These are phyloP conservation scores for Anorthoa munda DNA, from an alignment of 2,888 invertebrate species.

Conservation along the genomic window DNA sequence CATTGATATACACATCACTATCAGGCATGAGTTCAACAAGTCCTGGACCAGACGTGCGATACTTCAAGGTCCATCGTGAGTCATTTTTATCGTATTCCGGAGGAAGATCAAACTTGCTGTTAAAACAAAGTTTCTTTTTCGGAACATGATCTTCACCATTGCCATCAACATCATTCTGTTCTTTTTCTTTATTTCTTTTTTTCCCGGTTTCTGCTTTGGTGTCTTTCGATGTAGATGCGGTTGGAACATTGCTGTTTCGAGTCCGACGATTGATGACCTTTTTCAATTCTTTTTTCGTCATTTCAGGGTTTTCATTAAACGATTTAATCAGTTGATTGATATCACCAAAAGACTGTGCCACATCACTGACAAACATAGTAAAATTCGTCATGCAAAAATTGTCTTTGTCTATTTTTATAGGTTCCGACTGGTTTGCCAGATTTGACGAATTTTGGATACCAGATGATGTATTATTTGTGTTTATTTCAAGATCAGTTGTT, in stretches of 20 bases:
- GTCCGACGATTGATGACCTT: not conserved
- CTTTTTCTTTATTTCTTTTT: not conserved
- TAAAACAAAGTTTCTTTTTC: not conserved
- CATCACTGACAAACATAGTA: not conserved
- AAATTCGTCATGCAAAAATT: not conserved
- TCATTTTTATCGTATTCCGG: conserved; percentile 1
- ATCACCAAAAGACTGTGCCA: not conserved
- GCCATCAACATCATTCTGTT: not conserved
- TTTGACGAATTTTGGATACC: not conserved
- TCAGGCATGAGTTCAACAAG: conserved; percentile 1
- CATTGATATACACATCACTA: not conserved
- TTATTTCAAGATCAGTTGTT: not conserved
- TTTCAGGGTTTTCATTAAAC: not conserved
- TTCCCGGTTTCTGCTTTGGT: not conserved
- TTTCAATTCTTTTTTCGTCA: not conserved
- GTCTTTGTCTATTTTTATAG: not conserved
- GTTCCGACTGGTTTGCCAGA: not conserved
- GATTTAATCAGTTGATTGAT: not conserved
- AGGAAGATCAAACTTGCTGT: not conserved
- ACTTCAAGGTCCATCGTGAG: not conserved
- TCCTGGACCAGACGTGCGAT: not conserved
- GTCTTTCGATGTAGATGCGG: not conserved
- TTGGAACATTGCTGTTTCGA: not conserved
- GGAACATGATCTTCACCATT: not conserved
- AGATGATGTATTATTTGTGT: too few relatives aligned